Evolutionary conservation across 2,888 invertebrate species (phyloP), one percentile per base, ranked within the genome.

Genomic region (Sepioteuthis lessoniana): DNA sequence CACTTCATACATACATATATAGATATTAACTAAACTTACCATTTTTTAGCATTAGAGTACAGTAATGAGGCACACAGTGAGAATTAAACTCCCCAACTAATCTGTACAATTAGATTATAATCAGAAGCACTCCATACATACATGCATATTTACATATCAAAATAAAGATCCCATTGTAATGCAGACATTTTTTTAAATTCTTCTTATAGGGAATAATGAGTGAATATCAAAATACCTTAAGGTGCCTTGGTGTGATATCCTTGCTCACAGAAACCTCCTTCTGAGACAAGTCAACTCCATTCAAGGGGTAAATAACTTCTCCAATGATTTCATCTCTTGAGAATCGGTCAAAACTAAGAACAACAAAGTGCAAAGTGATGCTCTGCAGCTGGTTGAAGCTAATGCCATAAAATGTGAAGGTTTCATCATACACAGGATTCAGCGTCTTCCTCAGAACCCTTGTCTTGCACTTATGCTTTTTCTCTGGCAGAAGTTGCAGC

Each of bases 281-380:
- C 95, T 98, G 98, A 93, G 95, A 95, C 35, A 97, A 95, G 90
- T 97, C 96, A 60, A 96, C 95, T 7, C 95, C 96, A 91, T 96
- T 95, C 93, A 97, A 95, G 5, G 97, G 97, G 96, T 98, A 98
- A 96, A 99, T 98, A 94, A 99, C 99, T 97, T 99, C 99, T 5
- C 99, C 99, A 96, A 99, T 99, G 96, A 99, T 99, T 97, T 99
- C 99, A 97, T 99, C 99, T 38, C 99, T 98, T 60, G 99, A 99
- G 97, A 99, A 99, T 97, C 99, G 98, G 97, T 99, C 99, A 97
- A 99, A 99, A 97, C 97, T 97, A 94, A 97, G 96, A 90, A 97
- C 95, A 50, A 97, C 97, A 95, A 97, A 97, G 95, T 97, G 97
- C 98, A 99, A 97, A 98, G 99, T 99, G 97, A 99, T 99, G 96